Evolutionary conservation across 2,888 invertebrate genomes (phyloP).

Genomic region (Allygus modestus): DNA sequence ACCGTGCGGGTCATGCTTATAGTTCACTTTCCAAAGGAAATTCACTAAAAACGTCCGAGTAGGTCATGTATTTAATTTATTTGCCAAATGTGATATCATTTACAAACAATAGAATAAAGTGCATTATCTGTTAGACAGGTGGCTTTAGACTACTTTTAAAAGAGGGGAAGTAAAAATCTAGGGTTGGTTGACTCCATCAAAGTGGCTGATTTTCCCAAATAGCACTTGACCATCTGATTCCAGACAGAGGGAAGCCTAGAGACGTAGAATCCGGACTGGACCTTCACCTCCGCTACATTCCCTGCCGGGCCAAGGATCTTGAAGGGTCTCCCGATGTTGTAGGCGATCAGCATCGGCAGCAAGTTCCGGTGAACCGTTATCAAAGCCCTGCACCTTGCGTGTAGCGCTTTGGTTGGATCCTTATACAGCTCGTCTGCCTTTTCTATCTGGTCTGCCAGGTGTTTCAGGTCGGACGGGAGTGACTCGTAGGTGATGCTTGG

Average conservation of each 20-base stretch:
- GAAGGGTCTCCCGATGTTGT: neutral
- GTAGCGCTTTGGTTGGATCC: neutral
- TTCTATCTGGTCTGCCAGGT: neutral
- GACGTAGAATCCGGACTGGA: neutral
- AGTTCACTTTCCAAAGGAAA: no score
- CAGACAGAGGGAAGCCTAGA: neutral
- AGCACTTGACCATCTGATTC: neutral
- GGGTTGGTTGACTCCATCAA: neutral
- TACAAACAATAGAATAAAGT: no score
- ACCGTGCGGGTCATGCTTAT: no score
- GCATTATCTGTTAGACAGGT: no score
- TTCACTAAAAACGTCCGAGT: no score
- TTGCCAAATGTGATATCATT: no score
- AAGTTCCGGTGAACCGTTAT: neutral
- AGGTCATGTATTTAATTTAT: no score
- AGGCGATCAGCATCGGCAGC: neutral
- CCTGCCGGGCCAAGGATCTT: neutral
- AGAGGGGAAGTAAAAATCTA: neutral
- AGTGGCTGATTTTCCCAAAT: neutral
- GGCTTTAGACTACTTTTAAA: neutral
- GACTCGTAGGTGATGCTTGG: neutral
- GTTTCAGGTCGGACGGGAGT: neutral
- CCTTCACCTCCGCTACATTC: neutral
- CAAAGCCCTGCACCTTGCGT: neutral
- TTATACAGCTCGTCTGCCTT: neutral